Base-by-base conservation (phyloP, 30 jellyfish, hydroid and myxozoan species). In the Hydractinia symbiolongicarpus region DNA sequence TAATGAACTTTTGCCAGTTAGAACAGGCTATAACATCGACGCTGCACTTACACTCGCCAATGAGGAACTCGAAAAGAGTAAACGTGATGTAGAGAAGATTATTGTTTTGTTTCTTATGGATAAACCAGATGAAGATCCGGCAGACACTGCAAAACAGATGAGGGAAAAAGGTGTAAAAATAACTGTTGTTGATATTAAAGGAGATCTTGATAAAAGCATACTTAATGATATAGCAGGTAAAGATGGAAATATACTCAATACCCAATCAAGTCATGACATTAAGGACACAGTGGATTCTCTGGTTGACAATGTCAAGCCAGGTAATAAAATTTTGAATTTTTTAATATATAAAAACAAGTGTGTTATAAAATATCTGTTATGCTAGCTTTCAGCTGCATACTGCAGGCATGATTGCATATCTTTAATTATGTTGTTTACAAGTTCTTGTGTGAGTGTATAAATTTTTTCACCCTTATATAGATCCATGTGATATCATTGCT, bases 401-500 rank as follows among this genome's bases (percentile, higher is more conserved):
- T n/a, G n/a, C n/a, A n/a, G n/a, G n/a, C n/a, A n/a, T n/a, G n/a
- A n/a, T n/a, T n/a, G n/a, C n/a, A n/a, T n/a, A n/a, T n/a, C n/a
- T n/a, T n/a, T n/a, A n/a, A n/a, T n/a, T n/a, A n/a, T n/a, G n/a
- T n/a, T n/a, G n/a, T n/a, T n/a, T n/a, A n/a, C n/a, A n/a, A n/a
- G n/a, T n/a, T n/a, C n/a, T n/a, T n/a, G n/a, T n/a, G n/a, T n/a
- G n/a, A n/a, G n/a, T n/a, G n/a, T n/a, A n/a, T n/a, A n/a, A n/a
- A n/a, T n/a, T n/a, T n/a, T n/a, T n/a, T n/a, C n/a, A n/a, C n/a
- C n/a, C n/a, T n/a, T n/a, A n/a, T n/a, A n/a, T 73, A 87, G 96
- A 87, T 44, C 54, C 83, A 51, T 87, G 96, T 53, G 70, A 81
- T 71, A 74, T 49, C 7, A 69, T 40, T 9, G 79, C 55, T 50